These are phyloP conservation scores for Beroe forskalii DNA, from an alignment of 37 sponge, comb jelly and placozoan genomes.

Conservation along the genomic window DNA sequence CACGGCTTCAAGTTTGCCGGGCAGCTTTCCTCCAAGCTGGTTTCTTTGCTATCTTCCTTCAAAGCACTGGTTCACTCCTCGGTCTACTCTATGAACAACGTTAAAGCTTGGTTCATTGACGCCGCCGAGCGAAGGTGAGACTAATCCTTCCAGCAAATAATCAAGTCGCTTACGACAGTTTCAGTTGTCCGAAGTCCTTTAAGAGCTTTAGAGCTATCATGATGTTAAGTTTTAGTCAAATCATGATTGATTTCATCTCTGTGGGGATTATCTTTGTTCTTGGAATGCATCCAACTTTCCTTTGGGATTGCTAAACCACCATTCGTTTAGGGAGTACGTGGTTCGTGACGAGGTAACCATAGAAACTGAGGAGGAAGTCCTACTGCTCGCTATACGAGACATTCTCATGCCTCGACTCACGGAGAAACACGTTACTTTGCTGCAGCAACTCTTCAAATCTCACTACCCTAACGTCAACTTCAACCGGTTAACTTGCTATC, in stretches of 20 bases:
- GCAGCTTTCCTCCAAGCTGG: slow-evolving; percentile 18
- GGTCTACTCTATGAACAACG: slow-evolving; percentile 23
- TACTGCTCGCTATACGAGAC: slow-evolving; percentile 48
- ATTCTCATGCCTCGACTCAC: slow-evolving; percentile 47
- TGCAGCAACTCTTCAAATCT: slow-evolving; percentile 41
- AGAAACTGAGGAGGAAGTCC: slow-evolving; percentile 34
- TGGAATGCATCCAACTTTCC: too few relatives aligned
- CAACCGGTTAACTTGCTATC: slow-evolving; percentile 29
- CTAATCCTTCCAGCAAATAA: too few relatives aligned
- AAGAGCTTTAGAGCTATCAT: too few relatives aligned
- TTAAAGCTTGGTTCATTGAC: slow-evolving; percentile 54
- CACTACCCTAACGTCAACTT: slow-evolving; percentile 54
- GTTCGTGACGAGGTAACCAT: slow-evolving; percentile 17
- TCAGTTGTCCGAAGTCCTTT: too few relatives aligned
- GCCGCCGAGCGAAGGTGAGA: slow-evolving; percentile 46
- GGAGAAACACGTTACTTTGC: background rate
- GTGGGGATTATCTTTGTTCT: too few relatives aligned
- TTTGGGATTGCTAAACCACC: too few relatives aligned
- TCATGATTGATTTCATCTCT: too few relatives aligned
- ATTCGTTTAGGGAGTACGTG: slow-evolving; percentile 8
- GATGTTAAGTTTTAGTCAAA: too few relatives aligned
- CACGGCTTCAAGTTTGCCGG: slow-evolving; percentile 12
- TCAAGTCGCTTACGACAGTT: too few relatives aligned
- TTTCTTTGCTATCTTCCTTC: slow-evolving; percentile 41
- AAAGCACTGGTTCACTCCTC: slow-evolving; percentile 40